Conservation (phyloP, 2,888 invertebrate species). For the Diarsia mendica region DNA sequence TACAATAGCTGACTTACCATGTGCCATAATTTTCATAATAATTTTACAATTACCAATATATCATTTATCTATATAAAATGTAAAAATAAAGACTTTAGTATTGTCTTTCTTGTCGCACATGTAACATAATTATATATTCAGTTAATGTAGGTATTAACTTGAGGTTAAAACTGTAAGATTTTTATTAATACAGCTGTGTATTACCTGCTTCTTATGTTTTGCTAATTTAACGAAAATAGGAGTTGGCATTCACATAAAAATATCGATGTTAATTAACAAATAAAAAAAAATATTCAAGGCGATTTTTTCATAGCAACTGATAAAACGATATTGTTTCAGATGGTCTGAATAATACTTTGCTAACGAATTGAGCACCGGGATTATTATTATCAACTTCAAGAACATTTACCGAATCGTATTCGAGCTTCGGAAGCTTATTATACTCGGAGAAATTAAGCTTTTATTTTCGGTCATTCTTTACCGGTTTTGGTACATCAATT, state of each 20-base stretch:
- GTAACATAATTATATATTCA: neutral
- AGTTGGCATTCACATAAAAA: neutral
- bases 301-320: conserved; percentile 15
- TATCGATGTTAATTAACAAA: conserved; percentile 2
- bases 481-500: neutral
- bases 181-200: conserved; percentile 29
- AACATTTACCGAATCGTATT: neutral
- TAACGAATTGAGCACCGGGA: neutral
- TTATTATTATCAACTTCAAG: neutral
- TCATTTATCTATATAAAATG: neutral
- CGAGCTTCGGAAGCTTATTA: too few relatives aligned
- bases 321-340: conserved; percentile 6
- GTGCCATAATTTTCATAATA: neutral
- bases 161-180: conserved; percentile 1
- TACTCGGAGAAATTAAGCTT: too few relatives aligned
- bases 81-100: neutral
- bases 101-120: neutral
- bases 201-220: neutral
- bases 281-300: neutral
- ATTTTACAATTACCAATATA: neutral
- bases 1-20: neutral
- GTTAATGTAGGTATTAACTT: conserved; percentile 1
- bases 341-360: neutral
- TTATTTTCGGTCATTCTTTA: neutral
- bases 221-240: conserved; percentile 1